Conservation (phyloP, 2,113 vertebrate genomes). For the Python bivittatus region DNA sequence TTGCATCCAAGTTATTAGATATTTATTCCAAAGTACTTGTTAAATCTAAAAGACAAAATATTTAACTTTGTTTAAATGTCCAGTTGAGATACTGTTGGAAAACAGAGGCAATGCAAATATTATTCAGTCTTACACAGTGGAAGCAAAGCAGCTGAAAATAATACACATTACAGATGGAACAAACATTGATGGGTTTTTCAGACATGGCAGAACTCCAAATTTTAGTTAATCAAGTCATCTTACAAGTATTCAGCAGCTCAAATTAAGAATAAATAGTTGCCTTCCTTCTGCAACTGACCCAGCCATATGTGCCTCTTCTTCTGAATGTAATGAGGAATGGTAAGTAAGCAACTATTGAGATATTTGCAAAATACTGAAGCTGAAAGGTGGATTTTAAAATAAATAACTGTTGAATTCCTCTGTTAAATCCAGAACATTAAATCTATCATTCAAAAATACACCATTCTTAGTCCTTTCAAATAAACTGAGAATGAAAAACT, state of each 20-base stretch:
- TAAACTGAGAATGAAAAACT: background rate
- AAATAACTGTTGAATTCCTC: background rate
- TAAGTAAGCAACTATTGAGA: background rate
- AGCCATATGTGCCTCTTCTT: background rate
- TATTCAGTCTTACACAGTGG: background rate
- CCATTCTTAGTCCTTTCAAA: background rate
- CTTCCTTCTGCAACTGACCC: background rate
- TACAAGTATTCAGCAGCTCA: constrained; percentile 3
- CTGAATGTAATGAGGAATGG: background rate
- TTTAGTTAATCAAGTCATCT: constrained; percentile 15
- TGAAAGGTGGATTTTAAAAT: constrained; percentile 1
- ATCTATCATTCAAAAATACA: background rate
- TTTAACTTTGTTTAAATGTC: background rate
- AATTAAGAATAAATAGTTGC: rapidly evolving
- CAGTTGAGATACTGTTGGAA: background rate
- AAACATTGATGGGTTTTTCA: constrained; percentile 22
- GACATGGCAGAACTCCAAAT: background rate
- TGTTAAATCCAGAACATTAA: background rate
- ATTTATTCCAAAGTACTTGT: constrained; percentile 9
- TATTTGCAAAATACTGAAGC: background rate
- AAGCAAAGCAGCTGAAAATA: constrained; percentile 1
- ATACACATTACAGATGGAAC: constrained; percentile 19
- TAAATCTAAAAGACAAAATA: background rate
- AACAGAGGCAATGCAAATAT: background rate
- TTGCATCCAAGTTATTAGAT: background rate